phyloP scores from a whole-genome alignment of 2,797 vertebrate species.

The Myotis myotis region DNA sequence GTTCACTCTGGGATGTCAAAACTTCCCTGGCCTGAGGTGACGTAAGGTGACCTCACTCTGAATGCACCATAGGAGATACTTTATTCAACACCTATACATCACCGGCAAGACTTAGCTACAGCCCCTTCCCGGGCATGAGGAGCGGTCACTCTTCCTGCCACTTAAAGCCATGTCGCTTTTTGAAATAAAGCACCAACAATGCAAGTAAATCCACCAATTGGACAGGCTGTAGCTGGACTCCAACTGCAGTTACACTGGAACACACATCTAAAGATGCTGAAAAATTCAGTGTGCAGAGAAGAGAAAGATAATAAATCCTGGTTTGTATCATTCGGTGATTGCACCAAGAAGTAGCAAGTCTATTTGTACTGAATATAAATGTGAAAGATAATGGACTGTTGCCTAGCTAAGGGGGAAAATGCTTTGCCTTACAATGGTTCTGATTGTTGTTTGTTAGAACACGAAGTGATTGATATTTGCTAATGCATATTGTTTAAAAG shows the following conservation, averaged over 20 bases:
- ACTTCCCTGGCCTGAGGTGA: not conserved
- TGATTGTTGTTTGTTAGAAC: constrained; percentile 35
- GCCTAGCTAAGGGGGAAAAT: constrained; percentile 44
- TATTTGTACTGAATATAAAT: constrained; percentile 54
- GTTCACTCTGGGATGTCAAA: not conserved
- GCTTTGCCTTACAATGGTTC: constrained; percentile 53
- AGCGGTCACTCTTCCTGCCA: not conserved
- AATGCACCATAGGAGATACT: not conserved
- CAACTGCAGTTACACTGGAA: not conserved
- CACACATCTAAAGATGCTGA: constrained; percentile 9
- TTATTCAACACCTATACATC: not conserved
- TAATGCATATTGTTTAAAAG: constrained; percentile 55
- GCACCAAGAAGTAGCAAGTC: constrained; percentile 16
- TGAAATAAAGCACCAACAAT: constrained; percentile 1
- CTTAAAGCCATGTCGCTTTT: not conserved
- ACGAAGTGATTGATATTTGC: constrained; percentile 51
- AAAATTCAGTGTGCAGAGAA: not conserved
- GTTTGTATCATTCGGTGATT: not conserved
- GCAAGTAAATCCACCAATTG: not conserved
- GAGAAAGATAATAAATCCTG: constrained; percentile 17
- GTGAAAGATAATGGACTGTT: constrained; percentile 27
- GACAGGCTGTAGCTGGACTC: not conserved
- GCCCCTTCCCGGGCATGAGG: not conserved
- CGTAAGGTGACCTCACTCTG: not conserved
- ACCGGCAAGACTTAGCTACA: not conserved